Percentiles rank a stretch among this genome's conserved stretches.
Evolutionary conservation across 1,140 invertebrate genomes (phyloP).

Genomic region (Gonioctena quinquepunctata): DNA sequence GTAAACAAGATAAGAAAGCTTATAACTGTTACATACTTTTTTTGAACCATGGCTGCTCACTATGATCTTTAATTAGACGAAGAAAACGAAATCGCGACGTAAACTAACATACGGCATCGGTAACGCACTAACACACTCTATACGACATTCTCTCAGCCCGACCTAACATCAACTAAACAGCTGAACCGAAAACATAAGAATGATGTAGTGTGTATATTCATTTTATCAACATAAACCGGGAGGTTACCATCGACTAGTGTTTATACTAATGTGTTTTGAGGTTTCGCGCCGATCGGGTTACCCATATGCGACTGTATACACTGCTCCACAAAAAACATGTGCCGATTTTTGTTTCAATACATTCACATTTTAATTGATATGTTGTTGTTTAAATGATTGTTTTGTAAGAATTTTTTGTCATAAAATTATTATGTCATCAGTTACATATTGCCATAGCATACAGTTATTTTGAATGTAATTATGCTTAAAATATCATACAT

Average conservation of each 20-base stretch:
- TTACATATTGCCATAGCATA: too few relatives aligned
- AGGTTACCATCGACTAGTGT: not conserved
- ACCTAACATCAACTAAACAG: not conserved
- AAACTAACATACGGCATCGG: not conserved
- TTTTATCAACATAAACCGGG: not conserved
- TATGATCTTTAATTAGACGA: not conserved
- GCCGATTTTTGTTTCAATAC: too few relatives aligned
- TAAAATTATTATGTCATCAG: too few relatives aligned
- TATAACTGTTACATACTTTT: not conserved
- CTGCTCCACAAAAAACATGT: not conserved
- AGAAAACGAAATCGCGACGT: not conserved
- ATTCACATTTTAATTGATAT: too few relatives aligned
- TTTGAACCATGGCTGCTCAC: not conserved
- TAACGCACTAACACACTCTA: not conserved
- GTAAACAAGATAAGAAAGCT: too few relatives aligned
- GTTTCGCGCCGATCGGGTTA: not conserved
- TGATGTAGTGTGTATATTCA: not conserved
- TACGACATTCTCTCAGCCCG: not conserved
- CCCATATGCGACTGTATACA: not conserved
- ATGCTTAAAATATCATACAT: too few relatives aligned
- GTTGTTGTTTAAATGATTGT: too few relatives aligned
- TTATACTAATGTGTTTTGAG: not conserved
- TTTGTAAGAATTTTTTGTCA: too few relatives aligned
- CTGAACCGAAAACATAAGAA: not conserved
- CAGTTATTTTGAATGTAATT: too few relatives aligned